phyloP scores from a whole-genome alignment of 2,113 vertebrate species.

The Silurus meridionalis region DNA sequence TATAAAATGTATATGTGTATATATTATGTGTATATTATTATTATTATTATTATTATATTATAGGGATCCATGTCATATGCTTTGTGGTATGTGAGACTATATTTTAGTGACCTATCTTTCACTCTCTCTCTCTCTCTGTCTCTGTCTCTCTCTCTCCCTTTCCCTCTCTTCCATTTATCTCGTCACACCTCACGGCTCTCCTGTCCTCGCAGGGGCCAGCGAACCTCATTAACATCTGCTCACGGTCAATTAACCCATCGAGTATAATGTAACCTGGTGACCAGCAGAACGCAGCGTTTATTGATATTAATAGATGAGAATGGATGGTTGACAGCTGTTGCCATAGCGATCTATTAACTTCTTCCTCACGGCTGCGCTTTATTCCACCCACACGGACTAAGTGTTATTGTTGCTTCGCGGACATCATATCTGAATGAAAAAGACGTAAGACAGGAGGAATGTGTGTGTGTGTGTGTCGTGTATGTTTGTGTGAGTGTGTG shows the following conservation, averaged over 20 bases:
- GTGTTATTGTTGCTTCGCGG: not conserved
- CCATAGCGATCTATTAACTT: slow-evolving; percentile 57
- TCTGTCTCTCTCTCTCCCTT: not conserved
- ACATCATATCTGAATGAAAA: not conserved
- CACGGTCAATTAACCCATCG: slow-evolving; percentile 70
- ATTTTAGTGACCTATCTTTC: not conserved
- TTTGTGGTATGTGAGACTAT: not conserved
- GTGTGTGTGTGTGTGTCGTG: not conserved
- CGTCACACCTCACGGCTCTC: slow-evolving; percentile 47
- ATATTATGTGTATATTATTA: too few relatives aligned
- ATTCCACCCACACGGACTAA: slow-evolving; percentile 24
- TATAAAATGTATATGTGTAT: too few relatives aligned
- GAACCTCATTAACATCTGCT: slow-evolving; percentile 68
- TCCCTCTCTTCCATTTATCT: slow-evolving; percentile 45
- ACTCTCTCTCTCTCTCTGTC: not conserved
- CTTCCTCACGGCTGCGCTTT: slow-evolving; percentile 32
- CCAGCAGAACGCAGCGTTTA: slow-evolving; percentile 46
- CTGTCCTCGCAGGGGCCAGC: slow-evolving; percentile 44
- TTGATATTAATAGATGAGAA: slow-evolving; percentile 61
- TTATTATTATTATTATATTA: too few relatives aligned
- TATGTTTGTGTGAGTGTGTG: not conserved
- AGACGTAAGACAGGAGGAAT: not conserved
- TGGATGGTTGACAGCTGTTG: slow-evolving; percentile 63
- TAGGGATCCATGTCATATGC: not conserved
- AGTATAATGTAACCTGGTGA: slow-evolving; percentile 57